Evolutionary conservation across 2,113 vertebrate species (phyloP), one percentile per base, ranked within the genome.

Genomic region (Zosterops hypoxanthus): DNA sequence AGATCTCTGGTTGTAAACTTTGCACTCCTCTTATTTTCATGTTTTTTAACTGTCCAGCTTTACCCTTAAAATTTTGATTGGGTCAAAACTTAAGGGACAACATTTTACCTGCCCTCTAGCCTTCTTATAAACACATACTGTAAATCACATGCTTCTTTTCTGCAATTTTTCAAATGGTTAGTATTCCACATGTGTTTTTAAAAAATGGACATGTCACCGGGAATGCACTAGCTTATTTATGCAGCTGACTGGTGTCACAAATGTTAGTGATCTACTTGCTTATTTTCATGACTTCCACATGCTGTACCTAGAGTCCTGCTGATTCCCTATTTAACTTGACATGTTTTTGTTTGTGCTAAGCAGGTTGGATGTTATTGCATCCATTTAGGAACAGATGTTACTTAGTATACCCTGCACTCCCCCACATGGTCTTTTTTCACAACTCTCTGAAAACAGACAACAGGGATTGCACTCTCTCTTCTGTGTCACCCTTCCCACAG

Each of bases 371-470:
- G 81, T 71, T 83, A 72, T 66, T 91, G 68, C 77, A 66, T 90
- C 88, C 22, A 66, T 82, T 88, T 84, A 61, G 72, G 82, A 97
- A 68, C 97, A 98, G 96, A 92, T 85, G 86, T 95, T 92, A 41
- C 56, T 56, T 49, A 22, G 73, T 39, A 76, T 14, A 79, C 16
- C 69, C 53, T 73, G 75, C 29, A 18, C 90, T 59, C 79, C 79
- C 89, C 34, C 18, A 23, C 17, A 50, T 49, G 5, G 4, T 57
- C 70, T 82, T 76, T 86, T 86, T 89, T 94, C 93, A 69, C 88
- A 95, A 47, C 53, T 90, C 52, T 46, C 92, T 81, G 61, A 55
- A 85, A 95, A 77, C 25, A 12, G 57, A 59, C 82, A 84, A 12
- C 76, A 87, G 86, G 83, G 85, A 90, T 46, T 72, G 78, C 73